Evolutionary conservation across 2,888 invertebrate species (phyloP).

Genomic region (Hofmannophila pseudospretella): DNA sequence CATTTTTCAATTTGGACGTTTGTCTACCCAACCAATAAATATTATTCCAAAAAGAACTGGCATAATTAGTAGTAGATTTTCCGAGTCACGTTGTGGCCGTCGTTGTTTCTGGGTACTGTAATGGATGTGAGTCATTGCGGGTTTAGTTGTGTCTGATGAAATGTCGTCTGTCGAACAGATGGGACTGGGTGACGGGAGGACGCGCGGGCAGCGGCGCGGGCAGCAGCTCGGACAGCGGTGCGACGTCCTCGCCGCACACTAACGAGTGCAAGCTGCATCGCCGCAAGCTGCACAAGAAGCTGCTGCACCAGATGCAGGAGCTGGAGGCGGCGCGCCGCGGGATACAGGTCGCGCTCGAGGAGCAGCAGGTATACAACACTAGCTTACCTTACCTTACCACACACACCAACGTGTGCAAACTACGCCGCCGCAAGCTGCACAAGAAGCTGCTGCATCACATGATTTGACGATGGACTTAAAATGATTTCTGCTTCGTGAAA

Average conservation of each 20-base stretch:
- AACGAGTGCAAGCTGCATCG: slow-evolving; percentile 74
- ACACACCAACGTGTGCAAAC: slow-evolving; percentile 58
- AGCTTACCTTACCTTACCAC: no score
- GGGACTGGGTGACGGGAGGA: slow-evolving; percentile 93
- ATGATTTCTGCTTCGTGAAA: no score
- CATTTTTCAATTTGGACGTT: no score
- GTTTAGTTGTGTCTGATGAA: no score
- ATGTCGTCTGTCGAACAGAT: no score
- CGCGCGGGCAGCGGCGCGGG: slow-evolving; percentile 37
- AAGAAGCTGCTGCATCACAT: slow-evolving; percentile 83
- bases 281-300: slow-evolving; percentile 84
- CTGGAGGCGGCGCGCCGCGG: slow-evolving; percentile 81
- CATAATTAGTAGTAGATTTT: no score
- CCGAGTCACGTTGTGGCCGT: no score
- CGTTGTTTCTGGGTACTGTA: no score
- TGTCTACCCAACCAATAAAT: no score
- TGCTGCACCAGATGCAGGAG: slow-evolving; percentile 83
- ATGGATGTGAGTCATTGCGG: no score
- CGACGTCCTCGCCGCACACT: slow-evolving; percentile 40
- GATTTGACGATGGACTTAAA: no score
- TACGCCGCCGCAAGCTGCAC: slow-evolving; percentile 82
- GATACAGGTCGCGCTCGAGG: slow-evolving; percentile 78
- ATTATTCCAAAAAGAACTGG: no score
- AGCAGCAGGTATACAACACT: slow-evolving; percentile 80
- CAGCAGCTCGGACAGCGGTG: slow-evolving; percentile 17